A percentile compares a stretch with the other conserved stretches of the same genome.
Conservation (phyloP, 2,797 vertebrate species). For the Orestias chungarensis region DNA sequence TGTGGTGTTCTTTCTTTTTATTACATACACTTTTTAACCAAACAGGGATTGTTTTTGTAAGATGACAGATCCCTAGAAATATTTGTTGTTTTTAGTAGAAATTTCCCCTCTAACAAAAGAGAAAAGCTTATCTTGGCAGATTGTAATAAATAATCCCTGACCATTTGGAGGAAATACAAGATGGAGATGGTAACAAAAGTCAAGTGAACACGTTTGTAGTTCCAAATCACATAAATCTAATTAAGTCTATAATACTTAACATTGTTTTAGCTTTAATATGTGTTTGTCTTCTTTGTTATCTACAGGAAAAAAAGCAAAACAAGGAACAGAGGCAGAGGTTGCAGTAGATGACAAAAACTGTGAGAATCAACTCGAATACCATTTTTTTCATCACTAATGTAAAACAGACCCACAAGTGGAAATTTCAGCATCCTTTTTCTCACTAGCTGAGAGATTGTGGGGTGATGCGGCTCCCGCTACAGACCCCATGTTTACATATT, state of each 20-base stretch:
- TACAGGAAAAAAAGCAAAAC: background rate
- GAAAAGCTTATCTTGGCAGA: background rate
- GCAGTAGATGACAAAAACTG: background rate
- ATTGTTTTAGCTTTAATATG: background rate
- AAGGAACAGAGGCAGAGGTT: background rate
- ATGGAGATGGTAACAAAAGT: background rate
- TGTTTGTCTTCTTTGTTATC: background rate
- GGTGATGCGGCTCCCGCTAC: background rate
- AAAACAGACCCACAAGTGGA: background rate
- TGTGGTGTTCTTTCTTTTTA: background rate
- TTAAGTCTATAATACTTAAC: background rate
- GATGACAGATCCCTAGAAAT: background rate
- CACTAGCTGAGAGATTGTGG: background rate
- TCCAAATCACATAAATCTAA: background rate
- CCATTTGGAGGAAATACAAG: background rate
- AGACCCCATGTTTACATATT: slow-evolving; percentile 4
- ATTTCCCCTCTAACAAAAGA: background rate
- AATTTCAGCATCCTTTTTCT: background rate
- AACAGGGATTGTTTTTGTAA: no score
- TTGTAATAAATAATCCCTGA: background rate
- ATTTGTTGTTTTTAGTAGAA: background rate
- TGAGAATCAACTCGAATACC: background rate
- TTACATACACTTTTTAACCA: background rate
- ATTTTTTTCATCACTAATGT: background rate
- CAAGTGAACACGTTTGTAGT: background rate